Evolutionary conservation across 2,797 vertebrate species (phyloP).

Genomic region (Diceros bicornis): DNA sequence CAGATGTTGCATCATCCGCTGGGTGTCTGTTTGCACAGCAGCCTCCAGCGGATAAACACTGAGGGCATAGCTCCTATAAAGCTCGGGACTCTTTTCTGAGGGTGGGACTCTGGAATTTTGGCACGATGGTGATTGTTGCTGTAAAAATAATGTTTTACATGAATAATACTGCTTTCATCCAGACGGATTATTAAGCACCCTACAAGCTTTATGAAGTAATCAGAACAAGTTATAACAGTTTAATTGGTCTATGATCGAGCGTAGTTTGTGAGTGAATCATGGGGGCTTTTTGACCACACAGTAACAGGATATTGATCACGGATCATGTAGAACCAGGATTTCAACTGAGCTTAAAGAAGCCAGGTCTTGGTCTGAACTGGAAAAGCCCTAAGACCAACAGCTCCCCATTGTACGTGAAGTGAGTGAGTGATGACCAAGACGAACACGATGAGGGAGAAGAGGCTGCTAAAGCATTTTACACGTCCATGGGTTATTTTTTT

Average conservation of each 20-base stretch:
- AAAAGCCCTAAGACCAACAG: neutral
- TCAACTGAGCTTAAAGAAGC: fast-evolving
- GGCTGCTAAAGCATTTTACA: neutral
- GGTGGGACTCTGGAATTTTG: neutral
- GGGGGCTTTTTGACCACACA: neutral
- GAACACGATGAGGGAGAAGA: neutral
- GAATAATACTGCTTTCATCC: neutral
- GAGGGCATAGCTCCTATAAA: fast-evolving
- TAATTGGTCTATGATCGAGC: neutral
- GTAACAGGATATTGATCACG: neutral
- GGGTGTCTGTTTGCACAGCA: neutral
- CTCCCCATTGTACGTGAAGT: fast-evolving
- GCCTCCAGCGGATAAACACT: fast-evolving
- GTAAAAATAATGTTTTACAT: neutral
- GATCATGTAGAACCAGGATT: fast-evolving
- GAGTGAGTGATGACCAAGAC: fast-evolving
- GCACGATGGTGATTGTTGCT: neutral
- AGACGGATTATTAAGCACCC: neutral
- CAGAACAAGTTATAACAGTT: neutral
- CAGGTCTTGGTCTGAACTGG: neutral
- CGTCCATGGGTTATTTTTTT: fast-evolving
- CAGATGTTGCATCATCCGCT: fast-evolving
- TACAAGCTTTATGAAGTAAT: neutral
- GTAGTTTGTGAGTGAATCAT: slow-evolving; percentile 1
- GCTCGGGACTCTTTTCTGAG: neutral